A percentile compares a stretch with the other conserved stretches of the same genome.
Conservation (phyloP, 2,797 vertebrate genomes). For the Phrynocephalus vlangalii region DNA sequence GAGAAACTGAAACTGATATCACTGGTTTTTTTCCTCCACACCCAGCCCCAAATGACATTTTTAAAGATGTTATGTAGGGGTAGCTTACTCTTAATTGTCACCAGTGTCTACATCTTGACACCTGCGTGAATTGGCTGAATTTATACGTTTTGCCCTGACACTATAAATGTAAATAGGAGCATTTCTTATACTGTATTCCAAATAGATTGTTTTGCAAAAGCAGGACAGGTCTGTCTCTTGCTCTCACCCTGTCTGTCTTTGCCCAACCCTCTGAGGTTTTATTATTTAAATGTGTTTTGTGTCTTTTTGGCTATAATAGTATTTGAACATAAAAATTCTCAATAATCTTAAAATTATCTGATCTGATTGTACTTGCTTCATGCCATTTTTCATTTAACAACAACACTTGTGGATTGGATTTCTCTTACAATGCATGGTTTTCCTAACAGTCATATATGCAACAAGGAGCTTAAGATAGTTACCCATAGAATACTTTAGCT, state of each 20-base stretch:
- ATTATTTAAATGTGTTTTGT: not conserved
- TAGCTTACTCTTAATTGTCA: not conserved
- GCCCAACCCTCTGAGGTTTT: no score
- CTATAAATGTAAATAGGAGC: not conserved
- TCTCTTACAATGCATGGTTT: not conserved
- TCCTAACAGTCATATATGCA: not conserved
- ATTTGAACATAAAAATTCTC: not conserved
- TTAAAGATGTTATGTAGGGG: not conserved
- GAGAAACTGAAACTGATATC: not conserved
- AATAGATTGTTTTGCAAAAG: no score
- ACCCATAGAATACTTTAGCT: not conserved
- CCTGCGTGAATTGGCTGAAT: not conserved
- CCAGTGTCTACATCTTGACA: not conserved
- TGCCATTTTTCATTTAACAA: not conserved
- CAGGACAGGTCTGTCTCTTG: no score
- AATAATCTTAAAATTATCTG: not conserved
- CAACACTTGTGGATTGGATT: not conserved
- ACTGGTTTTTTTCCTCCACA: not conserved
- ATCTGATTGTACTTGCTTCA: not conserved
- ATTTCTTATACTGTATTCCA: no score
- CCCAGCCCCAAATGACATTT: not conserved
- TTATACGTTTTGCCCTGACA: not conserved
- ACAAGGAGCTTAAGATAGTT: no score
- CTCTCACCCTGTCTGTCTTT: no score
- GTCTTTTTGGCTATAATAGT: not conserved